Base-by-base conservation (phyloP, 2,797 vertebrate genomes). In the Anniella stebbinsi region DNA sequence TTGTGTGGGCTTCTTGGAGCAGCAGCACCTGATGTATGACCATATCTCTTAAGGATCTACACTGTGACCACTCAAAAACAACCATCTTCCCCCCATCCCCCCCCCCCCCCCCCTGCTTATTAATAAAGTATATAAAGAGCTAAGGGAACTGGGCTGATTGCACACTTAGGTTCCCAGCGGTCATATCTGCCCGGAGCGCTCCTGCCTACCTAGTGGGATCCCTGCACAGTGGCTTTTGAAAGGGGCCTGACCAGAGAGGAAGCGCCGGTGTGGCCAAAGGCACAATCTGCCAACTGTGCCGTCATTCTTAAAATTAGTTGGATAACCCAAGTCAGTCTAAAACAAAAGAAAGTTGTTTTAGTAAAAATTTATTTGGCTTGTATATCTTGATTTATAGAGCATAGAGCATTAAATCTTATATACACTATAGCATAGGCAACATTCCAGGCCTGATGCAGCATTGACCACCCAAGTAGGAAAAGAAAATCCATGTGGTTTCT, bases 361-460 rank as follows among this genome's bases (percentile, higher is more conserved):
- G 89, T 93, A 95, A 93, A 96, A 96, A 91, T 96, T 95, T 96
- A 96, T 96, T 96, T 45, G 93, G 95, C 84, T 0, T 88, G 51
- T 78, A 93, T 81, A 94, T 21, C 88, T 48, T 92, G 94, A 93
- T 91, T 94, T 93, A 80, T 38, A 86, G 38, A 51, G 21, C 17
- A 67, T 23, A 84, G 73, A 94, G 94, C 41, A 0, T 60, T 80
- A 77, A 83, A 84, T 78, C 70, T 0, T 38, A 0, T 41, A 25
- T 18, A 92, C 80, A 41, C 76, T 80, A 51, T 87, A 73, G 87
- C 25, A 90, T 36, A n/a, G 41, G n/a, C 41, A 69, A 87, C 84
- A 4, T 18, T 77, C 38, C 85, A 78, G 87, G 89, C 91, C 90
- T 33, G 25, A 86, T 57, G 88, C 91, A 87, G 91, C 69, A 76